Conservation (phyloP, 2,797 vertebrate genomes). For the Columba guinea region DNA sequence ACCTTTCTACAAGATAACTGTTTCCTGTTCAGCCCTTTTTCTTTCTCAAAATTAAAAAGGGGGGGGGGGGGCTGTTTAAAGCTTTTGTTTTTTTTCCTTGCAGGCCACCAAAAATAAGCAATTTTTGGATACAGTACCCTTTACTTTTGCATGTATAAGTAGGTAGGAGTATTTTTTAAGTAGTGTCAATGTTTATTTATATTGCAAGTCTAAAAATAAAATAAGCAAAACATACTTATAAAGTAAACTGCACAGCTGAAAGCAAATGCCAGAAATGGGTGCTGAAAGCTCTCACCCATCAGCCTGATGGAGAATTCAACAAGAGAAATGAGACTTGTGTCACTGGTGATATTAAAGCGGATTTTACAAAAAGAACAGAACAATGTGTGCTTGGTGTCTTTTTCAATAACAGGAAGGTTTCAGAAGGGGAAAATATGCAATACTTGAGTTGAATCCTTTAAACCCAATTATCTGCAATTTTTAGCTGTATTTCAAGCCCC, state of each 20-base stretch:
- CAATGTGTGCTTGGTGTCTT: background rate
- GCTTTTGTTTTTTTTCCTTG: background rate
- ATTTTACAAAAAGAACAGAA: background rate
- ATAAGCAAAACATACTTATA: background rate
- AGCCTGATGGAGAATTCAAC: background rate
- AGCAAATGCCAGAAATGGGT: background rate
- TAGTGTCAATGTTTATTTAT: background rate
- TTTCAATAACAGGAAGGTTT: background rate
- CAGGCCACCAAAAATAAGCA: background rate
- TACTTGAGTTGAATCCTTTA: background rate
- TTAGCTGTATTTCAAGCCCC: constrained; percentile 7
- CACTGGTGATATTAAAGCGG: background rate
- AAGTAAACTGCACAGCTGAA: background rate
- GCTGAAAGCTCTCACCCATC: background rate
- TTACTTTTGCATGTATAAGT: background rate
- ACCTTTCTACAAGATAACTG: background rate
- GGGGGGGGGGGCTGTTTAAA: background rate
- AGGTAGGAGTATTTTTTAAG: background rate
- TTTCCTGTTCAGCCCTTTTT: background rate
- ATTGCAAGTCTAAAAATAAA: background rate
- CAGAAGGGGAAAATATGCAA: background rate
- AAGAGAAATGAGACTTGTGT: background rate
- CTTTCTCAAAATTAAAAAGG: background rate
- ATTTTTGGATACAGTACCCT: background rate
- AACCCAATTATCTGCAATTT: background rate